Evolutionary conservation across 2,888 invertebrate species (phyloP), one percentile per base, ranked within the genome.

Genomic region (Dasysyrphus albostriatus): DNA sequence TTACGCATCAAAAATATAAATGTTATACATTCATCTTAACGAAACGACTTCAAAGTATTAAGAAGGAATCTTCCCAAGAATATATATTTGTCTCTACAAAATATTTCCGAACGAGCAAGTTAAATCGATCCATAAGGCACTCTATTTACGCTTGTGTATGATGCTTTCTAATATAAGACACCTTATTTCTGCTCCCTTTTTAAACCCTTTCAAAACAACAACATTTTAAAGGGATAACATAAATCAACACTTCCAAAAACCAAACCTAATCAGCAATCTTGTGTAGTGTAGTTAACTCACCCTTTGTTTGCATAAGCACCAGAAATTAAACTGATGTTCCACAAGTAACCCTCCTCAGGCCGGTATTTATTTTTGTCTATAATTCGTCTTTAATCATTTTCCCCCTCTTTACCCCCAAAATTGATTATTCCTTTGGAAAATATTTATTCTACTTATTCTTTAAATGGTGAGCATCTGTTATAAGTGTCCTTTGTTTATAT

Each of bases 401-500:
- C 32, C 51, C 29, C 47, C 24, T n/a, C 14, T 16, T 14, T 2
- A 24, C 12, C 37, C 34, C 59, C 67, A 54, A 47, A 34, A 59
- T 58, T 44, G 58, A 19, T 73, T 42, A 49, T 59, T 29, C 37
- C 29, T 29, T 42, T 10, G 7, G 37, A 8, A 32, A 65, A 54
- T 75, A 72, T 83, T 74, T 78, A 61, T 69, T 79, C n/a, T 69
- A 44, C 34, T 73, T 24, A 72, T 67, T 67, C 72, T 34, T 44
- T 58, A 73, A 83, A 83, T 59, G 16, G 69, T 51, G 59, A 78
- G 59, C 83, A 79, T 83, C 74, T 74, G 78, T 32, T 32, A 29
- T 42, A 37, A 73, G 67, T 74, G 44, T 79, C 78, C 67, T 83
- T 79, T 83, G 74, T 83, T 83, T 79, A 79, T 61, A 47, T 63